A percentile compares a stretch with the other conserved stretches of the same genome.
phyloP scores from a whole-genome alignment of 23 tunicate genomes.

The Trididemnum miniatum region DNA sequence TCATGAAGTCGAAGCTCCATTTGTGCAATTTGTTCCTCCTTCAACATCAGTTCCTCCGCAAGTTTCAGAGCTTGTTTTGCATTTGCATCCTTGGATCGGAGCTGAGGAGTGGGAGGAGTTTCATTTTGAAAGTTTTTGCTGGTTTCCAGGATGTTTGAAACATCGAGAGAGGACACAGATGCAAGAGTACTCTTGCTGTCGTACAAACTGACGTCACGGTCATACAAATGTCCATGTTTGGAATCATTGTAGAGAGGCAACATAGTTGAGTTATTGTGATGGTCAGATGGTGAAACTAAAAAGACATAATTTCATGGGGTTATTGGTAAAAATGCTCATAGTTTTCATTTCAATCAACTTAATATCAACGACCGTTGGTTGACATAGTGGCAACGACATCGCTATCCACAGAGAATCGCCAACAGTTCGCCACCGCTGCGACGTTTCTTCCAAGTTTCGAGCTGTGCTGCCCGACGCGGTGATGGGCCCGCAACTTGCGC shows the following conservation, averaged over 20 bases:
- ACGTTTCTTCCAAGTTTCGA: no score
- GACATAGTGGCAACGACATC: no score
- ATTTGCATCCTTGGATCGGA: not conserved
- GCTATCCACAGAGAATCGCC: no score
- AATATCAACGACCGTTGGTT: no score
- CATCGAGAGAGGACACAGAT: conserved; percentile 84
- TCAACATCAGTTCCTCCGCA: conserved; percentile 46
- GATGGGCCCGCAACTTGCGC: no score
- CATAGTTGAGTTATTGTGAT: not conserved
- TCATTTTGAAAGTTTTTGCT: not conserved
- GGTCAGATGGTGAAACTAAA: conserved; percentile 6
- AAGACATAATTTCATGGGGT: not conserved
- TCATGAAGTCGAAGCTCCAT: conserved; percentile 18
- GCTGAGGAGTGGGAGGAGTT: not conserved
- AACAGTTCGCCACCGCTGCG: no score
- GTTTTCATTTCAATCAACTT: no score
- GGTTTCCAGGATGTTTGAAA: conserved; percentile 25
- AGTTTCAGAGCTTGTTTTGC: conserved; percentile 18
- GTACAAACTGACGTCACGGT: conserved; percentile 67
- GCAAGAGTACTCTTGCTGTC: conserved; percentile 73
- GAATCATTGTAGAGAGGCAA: conserved; percentile 64
- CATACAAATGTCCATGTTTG: conserved; percentile 36
- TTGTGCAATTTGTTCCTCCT: conserved; percentile 20
- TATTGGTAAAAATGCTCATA: no score
- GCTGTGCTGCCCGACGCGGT: no score